Percentiles rank a stretch among this genome's conserved stretches.
phyloP scores from a whole-genome alignment of 2,797 vertebrate species.

The Choloepus didactylus region DNA sequence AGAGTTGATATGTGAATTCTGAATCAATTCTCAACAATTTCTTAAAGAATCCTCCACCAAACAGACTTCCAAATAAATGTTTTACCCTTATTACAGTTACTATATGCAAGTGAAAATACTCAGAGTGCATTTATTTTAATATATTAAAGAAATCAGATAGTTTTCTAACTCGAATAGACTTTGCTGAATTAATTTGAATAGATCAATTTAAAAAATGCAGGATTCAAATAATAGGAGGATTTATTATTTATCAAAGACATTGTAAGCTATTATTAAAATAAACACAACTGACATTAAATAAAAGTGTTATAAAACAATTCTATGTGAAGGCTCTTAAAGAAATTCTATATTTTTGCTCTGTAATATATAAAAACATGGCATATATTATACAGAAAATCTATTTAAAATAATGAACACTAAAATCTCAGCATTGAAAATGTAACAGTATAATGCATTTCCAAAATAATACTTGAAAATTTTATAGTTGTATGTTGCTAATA shows the following conservation, averaged over 20 bases:
- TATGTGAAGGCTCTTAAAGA: not conserved
- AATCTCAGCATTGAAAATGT: conserved; percentile 36
- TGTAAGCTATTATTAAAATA: conserved; percentile 29
- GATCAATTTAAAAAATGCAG: conserved; percentile 18
- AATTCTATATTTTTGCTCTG: not conserved
- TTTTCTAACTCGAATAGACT: conserved; percentile 21
- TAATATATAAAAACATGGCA: not conserved
- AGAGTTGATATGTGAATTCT: conserved; percentile 4
- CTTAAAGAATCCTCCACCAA: not conserved
- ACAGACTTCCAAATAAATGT: not conserved
- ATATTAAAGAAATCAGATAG: not conserved
- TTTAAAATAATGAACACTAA: conserved; percentile 6
- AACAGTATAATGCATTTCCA: conserved; percentile 48
- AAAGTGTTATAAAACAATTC: conserved; percentile 42
- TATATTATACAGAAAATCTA: conserved; percentile 4
- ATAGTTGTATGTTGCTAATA: conserved; percentile 32
- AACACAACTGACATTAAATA: not conserved
- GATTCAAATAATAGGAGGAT: conserved; percentile 30
- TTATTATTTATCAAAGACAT: conserved; percentile 32
- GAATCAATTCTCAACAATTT: conserved; percentile 10
- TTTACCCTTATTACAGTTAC: not conserved
- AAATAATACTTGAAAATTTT: conserved; percentile 52
- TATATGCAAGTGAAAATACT: conserved; percentile 21
- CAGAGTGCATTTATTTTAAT: not conserved
- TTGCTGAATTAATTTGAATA: conserved; percentile 26